phyloP scores from a whole-genome alignment of 92 coral and sea anemone genomes.

The Metridium senile region DNA sequence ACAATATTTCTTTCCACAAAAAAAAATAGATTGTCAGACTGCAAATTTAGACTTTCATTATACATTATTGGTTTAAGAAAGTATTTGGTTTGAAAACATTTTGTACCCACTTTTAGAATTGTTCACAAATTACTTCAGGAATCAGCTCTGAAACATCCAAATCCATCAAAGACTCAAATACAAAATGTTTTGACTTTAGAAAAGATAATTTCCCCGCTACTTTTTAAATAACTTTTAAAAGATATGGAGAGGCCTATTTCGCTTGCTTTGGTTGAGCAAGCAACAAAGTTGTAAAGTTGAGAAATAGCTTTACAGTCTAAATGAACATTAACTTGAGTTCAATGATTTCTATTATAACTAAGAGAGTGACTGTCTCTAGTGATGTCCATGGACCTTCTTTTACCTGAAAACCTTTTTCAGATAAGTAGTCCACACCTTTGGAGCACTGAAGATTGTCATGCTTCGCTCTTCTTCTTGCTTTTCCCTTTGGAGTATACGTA shows the following conservation, averaged over 20 bases:
- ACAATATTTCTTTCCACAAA: no score
- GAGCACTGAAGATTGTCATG: neutral
- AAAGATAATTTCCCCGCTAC: neutral
- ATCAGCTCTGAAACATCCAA: neutral
- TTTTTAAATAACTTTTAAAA: no score
- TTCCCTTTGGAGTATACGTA: neutral
- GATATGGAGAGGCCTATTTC: neutral
- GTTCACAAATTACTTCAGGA: neutral
- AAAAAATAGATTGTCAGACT: no score
- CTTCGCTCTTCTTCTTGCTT: neutral
- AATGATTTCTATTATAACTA: conserved; percentile 21
- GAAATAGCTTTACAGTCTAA: neutral
- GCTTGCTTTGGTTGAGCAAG: neutral
- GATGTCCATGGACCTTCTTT: conserved; percentile 18
- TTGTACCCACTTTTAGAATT: neutral
- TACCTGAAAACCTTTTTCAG: conserved; percentile 18
- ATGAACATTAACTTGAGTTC: neutral
- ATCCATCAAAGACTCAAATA: neutral
- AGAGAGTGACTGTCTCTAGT: conserved; percentile 16
- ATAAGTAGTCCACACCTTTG: neutral
- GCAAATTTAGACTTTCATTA: no score
- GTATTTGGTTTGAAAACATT: neutral
- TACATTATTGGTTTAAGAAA: no score
- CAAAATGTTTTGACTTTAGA: neutral
- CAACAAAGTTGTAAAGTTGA: neutral